Evolutionary conservation across 2,888 invertebrate species (phyloP).

Genomic region (Cryptus viduatorius): DNA sequence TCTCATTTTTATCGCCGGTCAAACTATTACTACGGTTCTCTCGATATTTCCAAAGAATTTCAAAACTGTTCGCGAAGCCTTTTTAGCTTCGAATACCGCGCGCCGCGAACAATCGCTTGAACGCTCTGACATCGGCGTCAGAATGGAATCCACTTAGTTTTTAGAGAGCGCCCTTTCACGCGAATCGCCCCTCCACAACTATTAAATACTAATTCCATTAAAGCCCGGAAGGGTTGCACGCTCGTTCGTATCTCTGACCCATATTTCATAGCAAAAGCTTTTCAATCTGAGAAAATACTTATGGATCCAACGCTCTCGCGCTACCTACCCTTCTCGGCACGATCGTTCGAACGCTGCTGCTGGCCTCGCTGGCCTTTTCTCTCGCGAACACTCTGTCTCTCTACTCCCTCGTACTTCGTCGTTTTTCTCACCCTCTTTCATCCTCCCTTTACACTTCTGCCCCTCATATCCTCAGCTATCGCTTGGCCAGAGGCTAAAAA

Average conservation of each 20-base stretch:
- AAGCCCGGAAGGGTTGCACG: constrained; percentile 84
- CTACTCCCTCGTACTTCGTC: constrained; percentile 46
- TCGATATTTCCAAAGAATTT: too few relatives aligned
- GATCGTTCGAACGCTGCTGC: constrained; percentile 50
- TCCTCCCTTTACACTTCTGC: constrained; percentile 50
- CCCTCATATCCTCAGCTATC: constrained; percentile 45
- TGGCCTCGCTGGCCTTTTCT: constrained; percentile 52
- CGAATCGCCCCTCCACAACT: constrained; percentile 69
- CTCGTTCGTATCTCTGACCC: constrained; percentile 81
- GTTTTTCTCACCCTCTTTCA: constrained; percentile 47
- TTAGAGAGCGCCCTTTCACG: constrained; percentile 76
- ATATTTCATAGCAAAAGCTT: constrained; percentile 84
- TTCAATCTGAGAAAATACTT: constrained; percentile 81
- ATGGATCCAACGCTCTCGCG: constrained; percentile 65
- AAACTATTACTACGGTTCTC: too few relatives aligned
- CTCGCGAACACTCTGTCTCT: constrained; percentile 27
- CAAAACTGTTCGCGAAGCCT: not conserved
- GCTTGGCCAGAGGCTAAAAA: constrained; percentile 68
- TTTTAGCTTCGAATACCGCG: constrained; percentile 10
- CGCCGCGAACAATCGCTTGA: not conserved
- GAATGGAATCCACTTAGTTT: constrained; percentile 80
- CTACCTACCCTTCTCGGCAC: constrained; percentile 40
- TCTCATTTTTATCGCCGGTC: not conserved
- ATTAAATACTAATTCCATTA: constrained; percentile 85
- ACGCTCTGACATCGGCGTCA: constrained; percentile 38